Conservation (phyloP, 2,797 vertebrate species). For the Psittacula echo region DNA sequence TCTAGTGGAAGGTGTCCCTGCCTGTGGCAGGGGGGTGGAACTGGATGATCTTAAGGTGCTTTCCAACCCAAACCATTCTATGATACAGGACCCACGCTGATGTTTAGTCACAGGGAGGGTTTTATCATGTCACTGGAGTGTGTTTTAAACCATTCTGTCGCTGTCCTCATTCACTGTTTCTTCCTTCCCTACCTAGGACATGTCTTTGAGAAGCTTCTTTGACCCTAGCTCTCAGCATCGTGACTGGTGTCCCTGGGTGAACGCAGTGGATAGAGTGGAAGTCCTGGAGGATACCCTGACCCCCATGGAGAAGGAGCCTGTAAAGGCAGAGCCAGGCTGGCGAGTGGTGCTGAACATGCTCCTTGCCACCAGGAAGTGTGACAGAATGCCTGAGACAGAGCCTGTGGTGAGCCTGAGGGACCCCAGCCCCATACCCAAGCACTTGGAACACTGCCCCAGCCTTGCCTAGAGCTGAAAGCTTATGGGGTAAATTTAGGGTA, state of each 20-base stretch:
- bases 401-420: conserved; percentile 72
- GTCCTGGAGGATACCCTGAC: background rate
- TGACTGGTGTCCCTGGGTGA: conserved; percentile 97
- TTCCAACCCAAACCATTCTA: background rate
- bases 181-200: conserved; percentile 65
- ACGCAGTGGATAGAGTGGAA: conserved; percentile 56
- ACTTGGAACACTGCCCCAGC: rapidly evolving
- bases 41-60: too few species aligned
- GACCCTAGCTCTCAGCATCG: conserved; percentile 92
- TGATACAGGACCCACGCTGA: background rate
- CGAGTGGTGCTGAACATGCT: conserved; percentile 83
- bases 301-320: background rate
- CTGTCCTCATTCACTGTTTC: background rate
- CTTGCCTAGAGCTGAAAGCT: background rate
- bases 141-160: rapidly evolving
- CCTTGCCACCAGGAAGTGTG: conserved; percentile 80
- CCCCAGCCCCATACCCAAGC: background rate
- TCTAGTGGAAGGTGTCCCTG: too few species aligned
- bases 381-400: conserved; percentile 70
- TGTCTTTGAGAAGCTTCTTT: conserved; percentile 82
- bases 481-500: background rate
- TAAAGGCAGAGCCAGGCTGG: conserved; percentile 82
- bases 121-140: background rate
- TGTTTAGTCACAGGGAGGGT: rapidly evolving
- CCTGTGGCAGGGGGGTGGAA: too few species aligned